Percentiles rank a stretch among this genome's conserved stretches.
Conservation (phyloP, 2,797 vertebrate species). For the Spinibarbus caldwelli region DNA sequence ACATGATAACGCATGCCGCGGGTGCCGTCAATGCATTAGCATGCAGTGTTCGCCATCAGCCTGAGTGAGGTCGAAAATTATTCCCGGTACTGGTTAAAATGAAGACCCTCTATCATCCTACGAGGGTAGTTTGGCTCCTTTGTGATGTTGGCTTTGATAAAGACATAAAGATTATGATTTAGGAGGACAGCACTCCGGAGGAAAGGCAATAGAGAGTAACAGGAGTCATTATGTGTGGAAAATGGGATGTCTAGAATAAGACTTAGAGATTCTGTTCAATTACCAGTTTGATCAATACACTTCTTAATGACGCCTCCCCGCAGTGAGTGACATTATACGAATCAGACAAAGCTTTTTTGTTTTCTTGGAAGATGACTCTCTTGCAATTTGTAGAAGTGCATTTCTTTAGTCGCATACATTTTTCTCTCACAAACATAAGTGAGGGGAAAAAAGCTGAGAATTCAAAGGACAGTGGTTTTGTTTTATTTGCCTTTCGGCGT, state of each 20-base stretch:
- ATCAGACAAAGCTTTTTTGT: slow-evolving; percentile 59
- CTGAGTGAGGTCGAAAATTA: slow-evolving; percentile 39
- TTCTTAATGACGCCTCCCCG: slow-evolving; percentile 64
- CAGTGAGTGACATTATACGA: no score
- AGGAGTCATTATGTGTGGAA: slow-evolving; percentile 52
- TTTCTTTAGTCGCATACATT: no score
- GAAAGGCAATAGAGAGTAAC: slow-evolving; percentile 56
- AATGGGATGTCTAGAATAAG: slow-evolving; percentile 49
- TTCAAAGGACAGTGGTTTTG: slow-evolving; percentile 16
- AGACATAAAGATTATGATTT: slow-evolving; percentile 61
- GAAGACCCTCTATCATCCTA: slow-evolving; percentile 54
- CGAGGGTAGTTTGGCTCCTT: slow-evolving; percentile 51
- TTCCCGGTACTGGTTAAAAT: slow-evolving; percentile 62
- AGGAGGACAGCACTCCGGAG: slow-evolving; percentile 15
- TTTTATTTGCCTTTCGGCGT: not conserved
- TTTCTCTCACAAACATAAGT: no score
- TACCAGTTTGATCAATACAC: slow-evolving; percentile 62
- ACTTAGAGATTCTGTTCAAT: slow-evolving; percentile 62
- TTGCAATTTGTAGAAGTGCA: slow-evolving; percentile 37
- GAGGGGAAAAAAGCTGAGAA: not conserved
- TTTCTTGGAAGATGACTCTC: slow-evolving; percentile 45
- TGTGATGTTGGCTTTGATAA: slow-evolving; percentile 53
- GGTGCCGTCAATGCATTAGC: not conserved
- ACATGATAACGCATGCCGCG: not conserved
- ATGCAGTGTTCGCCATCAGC: slow-evolving; percentile 26